Conservation (phyloP, 2,888 invertebrate genomes). For the Drosophila seclusa region DNA sequence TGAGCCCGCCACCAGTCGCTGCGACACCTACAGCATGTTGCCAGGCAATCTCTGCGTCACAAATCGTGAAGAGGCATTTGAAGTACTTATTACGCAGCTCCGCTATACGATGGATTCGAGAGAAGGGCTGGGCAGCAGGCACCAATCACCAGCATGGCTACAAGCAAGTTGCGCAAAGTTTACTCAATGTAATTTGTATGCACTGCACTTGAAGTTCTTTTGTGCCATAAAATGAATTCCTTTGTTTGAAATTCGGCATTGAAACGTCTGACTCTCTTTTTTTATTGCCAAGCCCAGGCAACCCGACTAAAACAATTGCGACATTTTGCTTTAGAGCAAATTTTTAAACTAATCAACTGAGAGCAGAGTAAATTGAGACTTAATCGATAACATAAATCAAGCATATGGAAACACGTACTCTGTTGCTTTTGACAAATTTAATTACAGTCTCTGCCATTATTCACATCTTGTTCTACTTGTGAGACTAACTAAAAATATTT, state of each 20-base stretch:
- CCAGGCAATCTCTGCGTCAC: not conserved
- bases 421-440: not conserved
- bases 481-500: not conserved
- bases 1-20: constrained; percentile 22
- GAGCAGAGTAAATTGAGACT: constrained; percentile 29
- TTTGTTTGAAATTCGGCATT: constrained; percentile 66
- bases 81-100: not conserved
- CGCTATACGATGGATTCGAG: not conserved
- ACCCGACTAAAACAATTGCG: constrained; percentile 52
- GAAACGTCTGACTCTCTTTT: constrained; percentile 1
- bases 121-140: not conserved
- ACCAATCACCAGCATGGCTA: constrained; percentile 26
- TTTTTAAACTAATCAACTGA: constrained; percentile 71
- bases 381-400: constrained; percentile 14
- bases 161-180: constrained; percentile 63
- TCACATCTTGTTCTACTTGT: not conserved
- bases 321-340: constrained; percentile 58
- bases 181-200: constrained; percentile 75
- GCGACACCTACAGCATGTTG: constrained; percentile 22
- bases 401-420: constrained; percentile 3
- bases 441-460: not conserved
- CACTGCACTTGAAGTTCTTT: constrained; percentile 75
- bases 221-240: constrained; percentile 69
- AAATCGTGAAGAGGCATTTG: constrained; percentile 1
- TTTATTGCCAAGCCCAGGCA: constrained; percentile 6